These are phyloP conservation scores for Ammodytes dubius DNA, from an alignment of 2,113 vertebrate genomes.

Conservation along the genomic window DNA sequence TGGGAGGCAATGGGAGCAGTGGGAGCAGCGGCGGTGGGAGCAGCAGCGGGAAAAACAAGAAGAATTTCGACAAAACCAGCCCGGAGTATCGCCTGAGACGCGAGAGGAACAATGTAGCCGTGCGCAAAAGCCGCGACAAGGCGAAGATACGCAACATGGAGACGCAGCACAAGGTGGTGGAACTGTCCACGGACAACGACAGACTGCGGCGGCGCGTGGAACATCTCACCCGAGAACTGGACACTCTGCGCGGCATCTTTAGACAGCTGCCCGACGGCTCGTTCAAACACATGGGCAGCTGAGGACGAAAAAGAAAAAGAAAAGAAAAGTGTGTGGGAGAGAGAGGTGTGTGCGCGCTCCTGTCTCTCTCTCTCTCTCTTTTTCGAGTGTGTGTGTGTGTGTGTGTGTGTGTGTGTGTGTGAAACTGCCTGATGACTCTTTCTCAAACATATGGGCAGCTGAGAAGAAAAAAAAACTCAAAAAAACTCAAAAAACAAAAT, in stretches of 20 bases:
- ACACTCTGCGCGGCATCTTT: conserved; percentile 97
- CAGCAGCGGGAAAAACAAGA: conserved; percentile 88
- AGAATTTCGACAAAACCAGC: conserved; percentile 95
- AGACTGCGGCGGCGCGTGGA: conserved; percentile 95
- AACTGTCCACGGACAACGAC: conserved; percentile 94
- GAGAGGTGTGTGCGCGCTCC: too few relatives aligned
- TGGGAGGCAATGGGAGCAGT: conserved; percentile 42
- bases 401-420: too few relatives aligned
- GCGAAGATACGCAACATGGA: conserved; percentile 97
- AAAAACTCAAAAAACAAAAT: too few relatives aligned
- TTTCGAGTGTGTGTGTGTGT: too few relatives aligned
- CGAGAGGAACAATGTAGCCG: conserved; percentile 98
- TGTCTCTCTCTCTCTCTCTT: too few relatives aligned
- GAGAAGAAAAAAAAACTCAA: too few relatives aligned
- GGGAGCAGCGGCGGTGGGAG: neutral
- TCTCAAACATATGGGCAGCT: too few relatives aligned
- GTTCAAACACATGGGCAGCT: conserved; percentile 94
- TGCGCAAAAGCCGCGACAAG: conserved; percentile 98
- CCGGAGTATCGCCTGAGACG: conserved; percentile 94
- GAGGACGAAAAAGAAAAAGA: conserved; percentile 42
- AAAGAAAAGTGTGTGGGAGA: too few relatives aligned
- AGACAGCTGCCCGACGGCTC: conserved; percentile 95
- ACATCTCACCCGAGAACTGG: conserved; percentile 95
- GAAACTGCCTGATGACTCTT: too few relatives aligned
- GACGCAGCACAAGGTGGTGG: conserved; percentile 97